Evolutionary conservation across 2,113 vertebrate genomes (phyloP).

Genomic region (Rhynchopsitta pachyrhyncha): DNA sequence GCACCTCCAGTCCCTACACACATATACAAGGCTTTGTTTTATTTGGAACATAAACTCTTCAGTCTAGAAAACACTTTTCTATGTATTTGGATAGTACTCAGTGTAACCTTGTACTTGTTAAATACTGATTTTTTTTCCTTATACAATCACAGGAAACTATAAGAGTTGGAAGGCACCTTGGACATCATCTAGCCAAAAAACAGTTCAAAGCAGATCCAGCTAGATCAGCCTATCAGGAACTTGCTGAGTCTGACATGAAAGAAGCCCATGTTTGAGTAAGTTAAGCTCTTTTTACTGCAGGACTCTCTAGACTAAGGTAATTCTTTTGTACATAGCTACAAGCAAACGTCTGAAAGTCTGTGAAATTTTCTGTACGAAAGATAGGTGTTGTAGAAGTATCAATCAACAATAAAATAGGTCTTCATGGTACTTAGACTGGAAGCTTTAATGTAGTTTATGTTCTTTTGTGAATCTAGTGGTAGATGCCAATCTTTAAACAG

Average conservation of each 20-base stretch:
- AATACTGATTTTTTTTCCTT: neutral
- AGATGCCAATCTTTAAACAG: neutral
- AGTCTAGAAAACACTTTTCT: neutral
- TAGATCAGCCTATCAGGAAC: neutral
- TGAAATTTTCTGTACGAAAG: neutral
- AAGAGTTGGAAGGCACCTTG: neutral
- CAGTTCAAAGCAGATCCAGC: neutral
- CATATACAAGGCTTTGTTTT: neutral
- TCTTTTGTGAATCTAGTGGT: neutral
- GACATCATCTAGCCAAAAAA: neutral
- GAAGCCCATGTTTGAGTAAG: neutral
- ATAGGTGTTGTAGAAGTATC: neutral
- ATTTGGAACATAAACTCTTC: neutral
- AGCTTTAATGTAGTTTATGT: neutral
- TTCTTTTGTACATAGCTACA: neutral
- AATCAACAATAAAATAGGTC: neutral
- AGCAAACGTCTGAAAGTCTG: neutral
- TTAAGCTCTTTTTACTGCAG: neutral
- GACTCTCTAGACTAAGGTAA: neutral
- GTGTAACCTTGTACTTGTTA: neutral
- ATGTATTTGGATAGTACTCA: neutral
- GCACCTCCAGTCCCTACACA: neutral
- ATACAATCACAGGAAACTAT: neutral
- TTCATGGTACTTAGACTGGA: neutral
- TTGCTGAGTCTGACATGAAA: neutral